These are phyloP conservation scores for Cettia cetti DNA, from an alignment of 2,113 vertebrate genomes.

Conservation along the genomic window DNA sequence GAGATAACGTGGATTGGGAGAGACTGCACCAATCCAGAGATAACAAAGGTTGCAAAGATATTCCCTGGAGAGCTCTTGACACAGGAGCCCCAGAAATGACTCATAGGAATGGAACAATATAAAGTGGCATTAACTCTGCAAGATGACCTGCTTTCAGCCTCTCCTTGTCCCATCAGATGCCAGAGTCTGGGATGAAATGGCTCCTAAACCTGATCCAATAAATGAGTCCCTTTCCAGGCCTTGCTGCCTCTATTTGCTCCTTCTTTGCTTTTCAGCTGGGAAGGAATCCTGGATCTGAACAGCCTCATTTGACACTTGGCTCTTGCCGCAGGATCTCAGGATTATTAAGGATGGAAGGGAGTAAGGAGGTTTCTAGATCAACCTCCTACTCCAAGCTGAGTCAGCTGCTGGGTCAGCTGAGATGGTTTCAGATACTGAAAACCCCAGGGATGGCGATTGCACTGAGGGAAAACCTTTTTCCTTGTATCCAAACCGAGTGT, in stretches of 20 bases:
- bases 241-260: neutral
- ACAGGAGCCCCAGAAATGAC: neutral
- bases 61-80: neutral
- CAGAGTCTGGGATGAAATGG: neutral
- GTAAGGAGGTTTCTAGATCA: neutral
- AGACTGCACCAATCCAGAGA: neutral
- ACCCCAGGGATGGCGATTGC: accelerated
- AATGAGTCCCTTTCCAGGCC: neutral
- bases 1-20: neutral
- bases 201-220: neutral
- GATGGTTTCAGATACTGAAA: neutral
- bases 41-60: neutral
- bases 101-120: no score
- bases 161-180: neutral
- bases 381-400: neutral
- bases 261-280: neutral
- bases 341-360: neutral
- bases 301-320: neutral
- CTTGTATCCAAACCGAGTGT: neutral
- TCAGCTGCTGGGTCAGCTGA: neutral
- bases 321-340: neutral
- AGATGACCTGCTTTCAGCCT: neutral
- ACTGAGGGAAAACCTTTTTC: neutral
- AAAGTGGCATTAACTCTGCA: neutral
- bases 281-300: neutral